These are phyloP conservation scores for Triplophysa rosa DNA, from an alignment of 2,113 vertebrate genomes.

Conservation along the genomic window DNA sequence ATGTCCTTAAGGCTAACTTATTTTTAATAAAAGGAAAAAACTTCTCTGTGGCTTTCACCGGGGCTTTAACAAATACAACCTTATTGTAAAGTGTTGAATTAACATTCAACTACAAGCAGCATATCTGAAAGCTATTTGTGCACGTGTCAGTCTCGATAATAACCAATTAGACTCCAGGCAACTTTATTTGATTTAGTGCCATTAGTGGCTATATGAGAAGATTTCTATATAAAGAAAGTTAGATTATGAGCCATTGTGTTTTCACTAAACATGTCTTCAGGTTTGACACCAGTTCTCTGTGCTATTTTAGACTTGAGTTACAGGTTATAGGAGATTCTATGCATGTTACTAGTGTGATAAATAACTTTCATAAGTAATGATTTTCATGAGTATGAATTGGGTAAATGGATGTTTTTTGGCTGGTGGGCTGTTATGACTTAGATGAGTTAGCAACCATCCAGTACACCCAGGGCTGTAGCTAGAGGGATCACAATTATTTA, in stretches of 20 bases:
- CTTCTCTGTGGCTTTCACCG: too few relatives aligned
- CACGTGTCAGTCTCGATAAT: constrained; percentile 40
- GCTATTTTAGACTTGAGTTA: constrained; percentile 50
- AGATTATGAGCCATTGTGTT: constrained; percentile 59
- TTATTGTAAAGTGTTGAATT: constrained; percentile 1
- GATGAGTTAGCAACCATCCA: background rate
- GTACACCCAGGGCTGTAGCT: background rate
- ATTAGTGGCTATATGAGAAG: constrained; percentile 47
- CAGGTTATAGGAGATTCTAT: constrained; percentile 49
- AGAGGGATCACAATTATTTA: too few relatives aligned
- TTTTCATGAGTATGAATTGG: background rate
- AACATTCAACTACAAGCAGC: constrained; percentile 42
- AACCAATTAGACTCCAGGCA: constrained; percentile 53
- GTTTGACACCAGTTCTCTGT: constrained; percentile 68
- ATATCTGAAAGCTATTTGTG: constrained; percentile 25
- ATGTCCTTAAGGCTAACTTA: too few relatives aligned
- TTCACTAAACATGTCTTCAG: constrained; percentile 53
- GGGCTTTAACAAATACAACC: too few relatives aligned
- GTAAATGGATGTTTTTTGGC: background rate
- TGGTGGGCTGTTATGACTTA: too few relatives aligned
- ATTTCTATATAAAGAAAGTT: constrained; percentile 14
- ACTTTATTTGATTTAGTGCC: constrained; percentile 48
- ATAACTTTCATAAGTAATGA: background rate
- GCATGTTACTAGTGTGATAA: background rate
- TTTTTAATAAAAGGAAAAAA: too few relatives aligned